Base-by-base conservation (phyloP, 2,888 invertebrate species). In the Sylvicola fuscatus region DNA sequence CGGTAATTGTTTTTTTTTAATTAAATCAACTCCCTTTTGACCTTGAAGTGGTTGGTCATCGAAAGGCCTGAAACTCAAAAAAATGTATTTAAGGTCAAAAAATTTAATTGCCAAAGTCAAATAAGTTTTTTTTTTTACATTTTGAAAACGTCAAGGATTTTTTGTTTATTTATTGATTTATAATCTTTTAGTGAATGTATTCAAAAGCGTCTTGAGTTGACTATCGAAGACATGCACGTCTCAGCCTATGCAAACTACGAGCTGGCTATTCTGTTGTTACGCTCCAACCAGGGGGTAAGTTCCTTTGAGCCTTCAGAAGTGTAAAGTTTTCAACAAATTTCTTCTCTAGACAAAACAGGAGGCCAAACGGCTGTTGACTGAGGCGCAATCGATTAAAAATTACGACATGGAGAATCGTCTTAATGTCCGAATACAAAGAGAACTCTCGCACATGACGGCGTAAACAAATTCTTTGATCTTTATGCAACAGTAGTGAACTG, bases 341-440 rank as follows among this genome's bases (percentile, higher is more conserved):
- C 21, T 21, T 21, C 8, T 34, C 60, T 61, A 68, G 66, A 60
- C 61, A 16, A 47, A 56, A 41, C 57, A 60, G 29, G 70, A 71
- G 47, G 70, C 69, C 15, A 65, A 56, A 48, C 44, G 43, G 29
- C 46, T 62, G 27, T 47, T 72, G 15, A 48, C 56, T 27, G 58
- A 62, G 43, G 61, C 64, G 17, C 61, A 68, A 47, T 60, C 61
- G 34, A 72, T 68, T 48, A 69, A 62, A 46, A 67, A 69, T 45
- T 75, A 70, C 46, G 74, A 76, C 51, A 74, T 75, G 52, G 73
- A 75, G 47, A 68, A 66, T 47, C 61, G 72, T 34, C 58, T 76
- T 32, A 66, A 60, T 43, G 68, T 73, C 17, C 57, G 71, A 41
- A 66, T 74, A 33, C 68, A 71, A 47, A 61, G 66, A 33, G 63